Evolutionary conservation across 2,797 vertebrate genomes (phyloP).

Genomic region (Pseudocheirus occidentalis): DNA sequence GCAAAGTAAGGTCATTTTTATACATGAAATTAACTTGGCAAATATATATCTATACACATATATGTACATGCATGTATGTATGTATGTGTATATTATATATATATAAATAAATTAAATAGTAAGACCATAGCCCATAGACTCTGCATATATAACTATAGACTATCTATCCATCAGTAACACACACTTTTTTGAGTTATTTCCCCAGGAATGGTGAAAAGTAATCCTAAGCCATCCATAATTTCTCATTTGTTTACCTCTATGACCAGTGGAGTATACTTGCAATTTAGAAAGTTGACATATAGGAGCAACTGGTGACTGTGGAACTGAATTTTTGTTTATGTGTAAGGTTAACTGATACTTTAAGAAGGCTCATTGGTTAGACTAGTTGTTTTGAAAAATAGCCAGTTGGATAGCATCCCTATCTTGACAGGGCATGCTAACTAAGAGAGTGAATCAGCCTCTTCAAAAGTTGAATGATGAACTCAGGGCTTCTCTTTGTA

Average conservation of each 20-base stretch:
- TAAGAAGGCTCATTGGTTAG: constrained; percentile 36
- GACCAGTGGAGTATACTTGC: not conserved
- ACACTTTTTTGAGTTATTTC: not conserved
- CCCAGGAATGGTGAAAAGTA: not conserved
- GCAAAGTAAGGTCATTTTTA: not conserved
- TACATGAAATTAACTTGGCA: not conserved
- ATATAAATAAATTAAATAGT: not conserved
- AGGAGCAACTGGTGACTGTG: constrained; percentile 2
- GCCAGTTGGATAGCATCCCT: constrained; percentile 13
- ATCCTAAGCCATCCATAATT: not conserved
- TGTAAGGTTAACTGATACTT: constrained; percentile 19
- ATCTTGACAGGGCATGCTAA: not conserved
- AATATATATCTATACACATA: not conserved
- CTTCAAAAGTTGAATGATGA: constrained; percentile 35
- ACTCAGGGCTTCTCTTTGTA: constrained; percentile 33
- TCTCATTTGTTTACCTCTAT: constrained; percentile 30
- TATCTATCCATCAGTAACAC: not conserved
- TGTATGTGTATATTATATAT: not conserved
- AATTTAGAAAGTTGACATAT: not conserved
- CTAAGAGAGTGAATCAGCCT: constrained; percentile 12
- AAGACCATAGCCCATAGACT: not conserved
- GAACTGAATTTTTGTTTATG: constrained; percentile 7
- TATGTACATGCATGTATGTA: not conserved
- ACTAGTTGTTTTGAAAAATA: not conserved
- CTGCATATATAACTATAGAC: not conserved